phyloP scores from a whole-genome alignment of 2,113 vertebrate genomes.

The Chauna torquata region DNA sequence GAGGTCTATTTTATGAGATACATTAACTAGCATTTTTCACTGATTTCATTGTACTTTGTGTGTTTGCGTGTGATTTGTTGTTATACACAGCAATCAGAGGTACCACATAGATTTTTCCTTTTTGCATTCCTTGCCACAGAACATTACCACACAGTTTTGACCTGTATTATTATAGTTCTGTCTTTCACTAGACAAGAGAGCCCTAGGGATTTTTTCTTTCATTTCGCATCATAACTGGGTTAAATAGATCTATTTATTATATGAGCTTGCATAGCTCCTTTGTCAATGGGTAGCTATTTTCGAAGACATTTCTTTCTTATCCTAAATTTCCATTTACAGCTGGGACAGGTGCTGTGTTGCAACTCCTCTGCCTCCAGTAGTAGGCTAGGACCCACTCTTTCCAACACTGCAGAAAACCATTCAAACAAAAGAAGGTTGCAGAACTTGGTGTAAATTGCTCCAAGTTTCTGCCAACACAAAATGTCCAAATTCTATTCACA shows the following conservation, averaged over 20 bases:
- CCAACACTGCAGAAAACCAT: not conserved
- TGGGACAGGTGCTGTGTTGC: not conserved
- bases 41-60: not conserved
- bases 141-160: not conserved
- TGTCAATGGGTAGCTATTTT: not conserved
- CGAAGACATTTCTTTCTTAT: not conserved
- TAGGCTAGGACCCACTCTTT: not conserved
- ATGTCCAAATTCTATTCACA: not conserved
- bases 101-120: not conserved
- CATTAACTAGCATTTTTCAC: not conserved
- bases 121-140: not conserved
- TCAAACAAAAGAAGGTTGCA: not conserved
- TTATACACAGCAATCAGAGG: not conserved
- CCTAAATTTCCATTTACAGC: not conserved
- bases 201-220: accelerated
- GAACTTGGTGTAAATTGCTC: not conserved
- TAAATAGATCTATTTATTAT: not conserved
- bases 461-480: not conserved
- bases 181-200: not conserved
- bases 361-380: not conserved
- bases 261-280: not conserved
- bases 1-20: not conserved
- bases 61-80: not conserved
- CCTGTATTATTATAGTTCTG: not conserved
- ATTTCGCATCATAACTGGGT: not conserved